Evolutionary conservation across 2,113 vertebrate species (phyloP).

Genomic region (Tragulus kanchil): DNA sequence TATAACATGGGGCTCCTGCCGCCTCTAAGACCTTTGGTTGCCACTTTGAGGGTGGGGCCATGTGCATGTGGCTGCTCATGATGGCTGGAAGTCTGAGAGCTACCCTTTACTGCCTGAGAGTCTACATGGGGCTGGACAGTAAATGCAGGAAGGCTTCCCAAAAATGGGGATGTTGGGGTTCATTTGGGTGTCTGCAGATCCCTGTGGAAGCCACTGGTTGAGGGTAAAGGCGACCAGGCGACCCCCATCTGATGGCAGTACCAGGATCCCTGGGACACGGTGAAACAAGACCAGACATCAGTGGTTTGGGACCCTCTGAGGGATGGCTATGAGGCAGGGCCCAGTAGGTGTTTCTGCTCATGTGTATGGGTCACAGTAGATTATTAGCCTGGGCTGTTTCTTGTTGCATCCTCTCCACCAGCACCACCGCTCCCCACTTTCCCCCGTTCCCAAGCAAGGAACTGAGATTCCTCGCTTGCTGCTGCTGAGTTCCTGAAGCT

Average conservation of each 20-base stretch:
- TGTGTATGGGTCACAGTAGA: accelerated
- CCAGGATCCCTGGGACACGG: no score
- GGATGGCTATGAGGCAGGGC: background rate
- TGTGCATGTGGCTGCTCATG: background rate
- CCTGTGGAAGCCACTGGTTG: background rate
- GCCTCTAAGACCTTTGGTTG: background rate
- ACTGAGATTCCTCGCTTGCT: background rate
- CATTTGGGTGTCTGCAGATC: no score
- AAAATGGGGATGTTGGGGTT: background rate
- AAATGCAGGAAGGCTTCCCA: no score
- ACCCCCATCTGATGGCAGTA: background rate
- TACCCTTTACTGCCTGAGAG: background rate
- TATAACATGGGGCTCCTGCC: background rate
- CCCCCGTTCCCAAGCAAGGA: background rate
- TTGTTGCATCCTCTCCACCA: no score
- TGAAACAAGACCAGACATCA: background rate
- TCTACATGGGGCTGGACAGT: background rate
- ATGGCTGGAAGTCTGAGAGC: background rate
- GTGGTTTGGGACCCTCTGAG: background rate
- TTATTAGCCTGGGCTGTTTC: background rate
- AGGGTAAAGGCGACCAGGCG: background rate
- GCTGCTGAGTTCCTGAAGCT: background rate
- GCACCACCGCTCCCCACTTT: background rate
- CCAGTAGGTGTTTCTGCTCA: background rate
- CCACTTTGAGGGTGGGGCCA: background rate